Conservation (phyloP, 2,113 vertebrate genomes). For the Dasyprocta punctata region DNA sequence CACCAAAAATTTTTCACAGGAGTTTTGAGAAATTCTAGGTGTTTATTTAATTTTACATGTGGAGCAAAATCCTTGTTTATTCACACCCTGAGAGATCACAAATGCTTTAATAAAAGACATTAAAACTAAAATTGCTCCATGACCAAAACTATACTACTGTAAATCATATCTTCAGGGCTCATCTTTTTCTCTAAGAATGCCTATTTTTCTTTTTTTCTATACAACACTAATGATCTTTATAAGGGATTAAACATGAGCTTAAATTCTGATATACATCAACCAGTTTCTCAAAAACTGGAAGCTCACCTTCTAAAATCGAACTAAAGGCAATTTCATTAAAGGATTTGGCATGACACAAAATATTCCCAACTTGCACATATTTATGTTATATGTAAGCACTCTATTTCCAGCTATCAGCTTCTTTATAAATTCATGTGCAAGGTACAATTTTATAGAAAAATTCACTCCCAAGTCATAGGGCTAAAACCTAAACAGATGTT, state of each 20-base stretch:
- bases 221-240: neutral
- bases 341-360: neutral
- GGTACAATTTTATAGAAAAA: neutral
- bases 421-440: neutral
- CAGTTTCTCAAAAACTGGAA: neutral
- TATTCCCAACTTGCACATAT: neutral
- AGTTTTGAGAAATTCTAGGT: neutral
- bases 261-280: neutral
- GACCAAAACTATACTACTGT: neutral
- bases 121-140: neutral
- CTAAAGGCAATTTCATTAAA: neutral
- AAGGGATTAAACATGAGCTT: neutral
- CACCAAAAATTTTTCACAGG: neutral
- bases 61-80: neutral
- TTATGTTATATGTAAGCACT: neutral
- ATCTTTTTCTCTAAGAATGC: neutral
- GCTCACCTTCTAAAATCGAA: neutral
- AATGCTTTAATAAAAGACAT: neutral
- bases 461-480: rapidly evolving
- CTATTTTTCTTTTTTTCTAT: neutral
- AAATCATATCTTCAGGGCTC: neutral
- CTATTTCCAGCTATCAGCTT: neutral
- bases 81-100: neutral
- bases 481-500: neutral
- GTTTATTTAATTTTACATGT: neutral